Evolutionary conservation across 2,797 vertebrate genomes (phyloP), one percentile per base, ranked within the genome.

Genomic region (Anguilla megastoma): DNA sequence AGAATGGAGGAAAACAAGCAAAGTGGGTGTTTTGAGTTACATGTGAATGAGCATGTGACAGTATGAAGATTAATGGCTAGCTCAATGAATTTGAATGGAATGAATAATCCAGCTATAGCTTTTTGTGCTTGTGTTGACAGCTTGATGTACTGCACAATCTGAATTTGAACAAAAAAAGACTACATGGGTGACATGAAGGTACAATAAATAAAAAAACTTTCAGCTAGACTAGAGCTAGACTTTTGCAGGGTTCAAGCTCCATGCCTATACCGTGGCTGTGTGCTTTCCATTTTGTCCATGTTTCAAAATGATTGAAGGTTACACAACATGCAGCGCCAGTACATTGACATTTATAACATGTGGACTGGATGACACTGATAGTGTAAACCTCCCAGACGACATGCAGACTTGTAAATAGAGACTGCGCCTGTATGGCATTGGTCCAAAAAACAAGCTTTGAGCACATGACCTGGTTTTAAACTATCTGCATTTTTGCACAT

Each of bases 381-480:
- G 69, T 6, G 12, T 74, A 71, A 76, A 33, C 74, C 74, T 41
- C 36, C 33, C 33, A 76, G 74, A 16, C 18, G 2, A 36, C 36
- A 33, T 41, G 36, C 4, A 41, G 33, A 76, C 41, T 27, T 33
- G 10, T 74, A 9, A 36, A 74, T 33, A 30, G 27, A 30, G 30
- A 12, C 27, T 74, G 36, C 16, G 14, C 16, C 74, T 41, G 36
- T 76, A 14, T 76, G 36, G 30, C 74, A 76, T 76, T 41, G 74
- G 5, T 76, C 24, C 16, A 76, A 71, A 76, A 41, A 18, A 21
- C 30, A 76, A 76, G 74, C 74, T 2, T 60, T 52, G 86, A 84
- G 50, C 50, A 69, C 48, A 12, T 87, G 86, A 41, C 79, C 79
- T 84, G 79, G 58, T 84, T 84, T 87, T 69, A 36, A 27, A 69